Base-by-base conservation (phyloP, 2,888 invertebrate genomes). In the Macroteleia sp. region DNA sequence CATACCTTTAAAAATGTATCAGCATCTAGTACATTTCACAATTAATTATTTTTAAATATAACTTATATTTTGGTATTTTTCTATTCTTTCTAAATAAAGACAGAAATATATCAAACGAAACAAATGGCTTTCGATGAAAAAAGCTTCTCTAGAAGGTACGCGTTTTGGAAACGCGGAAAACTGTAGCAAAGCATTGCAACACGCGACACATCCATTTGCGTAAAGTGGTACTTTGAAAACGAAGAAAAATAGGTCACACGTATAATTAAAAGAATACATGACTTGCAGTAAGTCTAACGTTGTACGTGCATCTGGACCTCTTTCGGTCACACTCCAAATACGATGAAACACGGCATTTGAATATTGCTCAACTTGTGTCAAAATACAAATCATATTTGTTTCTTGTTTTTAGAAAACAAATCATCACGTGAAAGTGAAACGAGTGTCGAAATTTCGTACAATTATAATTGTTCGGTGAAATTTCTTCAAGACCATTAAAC, bases 241-340 rank as follows among this genome's bases (percentile, higher is more conserved):
- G 22, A 8, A 70, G 66, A 61, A 52, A 71, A 71, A 66, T 67
- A 59, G 70, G 73, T 56, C 75, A 44, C 48, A 19, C 59, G 50
- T 73, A 79, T 81, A 87, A 90, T 89, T 89, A 88, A 85, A 87
- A 85, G 83, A 81, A 64, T 81, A 71, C 80, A 67, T 79, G 83
- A 79, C 82, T 82, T 79, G 80, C 62, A 80, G 83, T 81, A 81
- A 82, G 71, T 71, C 80, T 67, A 81, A 82, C 81, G 76, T 62
- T 81, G 83, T 81, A 81, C 79, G 76, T 66, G 62, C 41, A 62
- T 64, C 61, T 57, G 28, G 44, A 59, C 42, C 34, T 64, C 73
- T 79, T 74, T 71, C 80, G 82, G 88, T 90, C 87, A 89, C 88
- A 89, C 83, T 89, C 90, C 87, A 80, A 82, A 90, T 90, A 81